Evolutionary conservation across 2,113 vertebrate genomes (phyloP).

Genomic region (Campylomormyrus tamandua): DNA sequence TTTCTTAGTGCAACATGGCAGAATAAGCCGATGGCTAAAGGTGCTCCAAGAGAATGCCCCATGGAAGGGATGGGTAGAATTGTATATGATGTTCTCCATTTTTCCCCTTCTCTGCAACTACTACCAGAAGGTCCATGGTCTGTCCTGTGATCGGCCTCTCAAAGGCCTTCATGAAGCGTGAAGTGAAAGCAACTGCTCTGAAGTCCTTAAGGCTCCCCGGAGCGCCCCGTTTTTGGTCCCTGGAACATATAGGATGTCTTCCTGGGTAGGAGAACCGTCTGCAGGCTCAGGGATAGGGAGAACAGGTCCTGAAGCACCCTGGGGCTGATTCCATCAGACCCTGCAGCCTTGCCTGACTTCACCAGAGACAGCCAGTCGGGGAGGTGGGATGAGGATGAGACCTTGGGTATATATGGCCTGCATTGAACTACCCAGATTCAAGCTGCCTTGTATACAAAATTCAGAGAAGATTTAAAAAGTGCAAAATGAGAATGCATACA

Average conservation of each 20-base stretch:
- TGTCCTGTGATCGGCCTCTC: not conserved
- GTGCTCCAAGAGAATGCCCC: not conserved
- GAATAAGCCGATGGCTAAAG: not conserved
- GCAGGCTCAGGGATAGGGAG: not conserved
- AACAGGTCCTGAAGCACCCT: not conserved
- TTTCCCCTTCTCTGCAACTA: not conserved
- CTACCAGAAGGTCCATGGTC: not conserved
- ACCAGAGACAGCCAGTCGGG: not conserved
- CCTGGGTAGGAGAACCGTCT: not conserved
- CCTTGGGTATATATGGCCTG: not conserved
- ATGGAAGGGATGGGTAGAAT: not conserved
- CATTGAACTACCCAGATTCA: slow-evolving; percentile 33
- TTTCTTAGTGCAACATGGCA: not conserved
- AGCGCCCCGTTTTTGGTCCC: not conserved
- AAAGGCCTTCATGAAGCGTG: not conserved
- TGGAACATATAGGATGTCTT: not conserved
- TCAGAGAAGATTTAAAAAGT: not conserved
- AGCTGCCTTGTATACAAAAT: slow-evolving; percentile 14
- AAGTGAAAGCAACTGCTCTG: not conserved
- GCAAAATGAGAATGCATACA: no score
- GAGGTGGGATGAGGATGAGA: not conserved
- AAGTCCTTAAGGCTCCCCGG: not conserved
- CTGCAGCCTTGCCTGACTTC: not conserved
- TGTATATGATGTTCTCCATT: not conserved
- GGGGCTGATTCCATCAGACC: not conserved